Percentiles rank a stretch among this genome's conserved stretches.
phyloP scores from a whole-genome alignment of 2,797 vertebrate genomes.

The Bufotes viridis region DNA sequence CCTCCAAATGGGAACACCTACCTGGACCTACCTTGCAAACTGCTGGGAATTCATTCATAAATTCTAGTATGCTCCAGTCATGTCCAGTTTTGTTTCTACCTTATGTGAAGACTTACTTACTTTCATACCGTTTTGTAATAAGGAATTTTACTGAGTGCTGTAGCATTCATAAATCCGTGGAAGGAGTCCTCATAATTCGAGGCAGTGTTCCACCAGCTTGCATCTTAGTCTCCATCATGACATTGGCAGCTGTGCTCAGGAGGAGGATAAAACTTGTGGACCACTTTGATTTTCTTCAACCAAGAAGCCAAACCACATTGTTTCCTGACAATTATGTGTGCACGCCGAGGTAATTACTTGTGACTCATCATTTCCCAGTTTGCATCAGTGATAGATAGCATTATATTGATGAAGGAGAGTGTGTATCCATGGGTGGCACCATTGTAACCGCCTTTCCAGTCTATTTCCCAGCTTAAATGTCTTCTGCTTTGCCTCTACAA shows the following conservation, averaged over 20 bases:
- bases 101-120: neutral
- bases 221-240: neutral
- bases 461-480: neutral
- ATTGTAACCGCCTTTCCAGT: neutral
- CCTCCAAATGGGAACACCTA: too few relatives aligned
- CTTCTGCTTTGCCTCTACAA: too few relatives aligned
- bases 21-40: too few relatives aligned
- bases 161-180: neutral
- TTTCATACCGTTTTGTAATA: neutral
- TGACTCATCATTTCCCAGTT: constrained; percentile 28
- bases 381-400: neutral
- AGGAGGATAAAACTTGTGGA: constrained; percentile 12
- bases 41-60: too few relatives aligned
- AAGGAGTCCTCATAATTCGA: neutral
- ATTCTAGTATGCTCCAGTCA: too few relatives aligned
- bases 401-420: neutral
- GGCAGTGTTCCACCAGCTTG: neutral
- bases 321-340: constrained; percentile 12
- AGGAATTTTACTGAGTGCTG: neutral
- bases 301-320: constrained; percentile 19
- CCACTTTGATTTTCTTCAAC: neutral
- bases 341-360: constrained; percentile 9
- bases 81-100: neutral
- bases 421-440: neutral
- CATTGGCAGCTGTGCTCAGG: neutral